Base-by-base conservation (phyloP, 1,140 invertebrate species). In the Alviniconcha marisindica region DNA sequence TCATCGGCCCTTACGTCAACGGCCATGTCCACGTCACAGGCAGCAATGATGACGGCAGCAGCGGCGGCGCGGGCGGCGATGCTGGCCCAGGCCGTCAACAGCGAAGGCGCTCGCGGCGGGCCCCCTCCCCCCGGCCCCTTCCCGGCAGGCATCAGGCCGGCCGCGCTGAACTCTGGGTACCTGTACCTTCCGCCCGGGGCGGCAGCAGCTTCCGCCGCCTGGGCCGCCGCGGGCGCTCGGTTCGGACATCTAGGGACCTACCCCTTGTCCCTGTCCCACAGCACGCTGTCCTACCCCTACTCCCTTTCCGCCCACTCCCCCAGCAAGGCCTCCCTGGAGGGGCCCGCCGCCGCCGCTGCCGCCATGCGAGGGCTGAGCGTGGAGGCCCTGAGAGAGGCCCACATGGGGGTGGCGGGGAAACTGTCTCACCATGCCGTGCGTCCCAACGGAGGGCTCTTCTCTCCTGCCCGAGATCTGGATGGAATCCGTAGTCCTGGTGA, bases 251-350 rank as follows among this genome's bases (percentile, higher is more conserved):
- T 80, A 31, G 82, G 83, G n/a, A 36, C 66, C 31, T 89, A 88
- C 69, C 87, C 89, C 4, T 80, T 90, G 44, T 87, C 89, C 7
- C 77, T 90, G 24, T 86, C 87, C 63, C 89, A 90, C 78, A 85
- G 87, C 15, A 89, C 89, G 21, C 83, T 90, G 31, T 90, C 89
- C 12, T 90, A 90, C 74, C 89, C 89, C 2, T 90, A 90, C 83
- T 86, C 85, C 18, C 63, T 90, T n/a, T 84, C 88, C n/a, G 66
- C 89, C 14, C 83, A 87, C 28, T 63, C 84, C n/a, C 84, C 85
- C 0, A 83, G 84, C 40, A 89, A 88, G 42, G 84, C 87, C 15
- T 84, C 84, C 21, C 71, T 88, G 15, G 83, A 85, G 28, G 83
- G 78, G 12, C 77, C 83, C 21, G 83, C 77, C 12, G 44, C 82